A percentile compares a stretch with the other conserved stretches of the same genome.
phyloP scores from a whole-genome alignment of 2,113 vertebrate species.

The Cairina moschata region DNA sequence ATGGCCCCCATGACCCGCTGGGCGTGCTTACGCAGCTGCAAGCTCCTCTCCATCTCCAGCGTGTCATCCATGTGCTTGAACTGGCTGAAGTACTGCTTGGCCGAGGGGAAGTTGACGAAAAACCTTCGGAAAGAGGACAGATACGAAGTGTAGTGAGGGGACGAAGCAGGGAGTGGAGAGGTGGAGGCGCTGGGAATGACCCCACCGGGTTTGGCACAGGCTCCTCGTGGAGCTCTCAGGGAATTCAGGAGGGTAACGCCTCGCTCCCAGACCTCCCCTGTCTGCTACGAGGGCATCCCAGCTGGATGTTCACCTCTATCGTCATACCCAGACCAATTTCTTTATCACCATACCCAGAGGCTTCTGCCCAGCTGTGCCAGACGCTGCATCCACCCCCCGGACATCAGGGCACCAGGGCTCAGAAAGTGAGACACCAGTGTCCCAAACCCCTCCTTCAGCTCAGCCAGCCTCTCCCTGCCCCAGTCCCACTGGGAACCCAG shows the following conservation, averaged over 20 bases:
- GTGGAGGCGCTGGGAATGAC: background rate
- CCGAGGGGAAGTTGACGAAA: slow-evolving; percentile 95
- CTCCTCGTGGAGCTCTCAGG: background rate
- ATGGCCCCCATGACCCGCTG: slow-evolving; percentile 86
- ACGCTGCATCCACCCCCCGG: background rate
- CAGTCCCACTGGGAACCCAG: fast-evolving
- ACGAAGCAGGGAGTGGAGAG: fast-evolving
- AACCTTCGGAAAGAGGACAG: slow-evolving; percentile 79
- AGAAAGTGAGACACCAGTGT: background rate
- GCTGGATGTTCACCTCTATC: background rate
- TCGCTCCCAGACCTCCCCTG: background rate
- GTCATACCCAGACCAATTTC: background rate
- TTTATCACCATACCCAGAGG: background rate
- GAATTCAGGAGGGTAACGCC: background rate
- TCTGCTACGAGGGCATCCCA: background rate
- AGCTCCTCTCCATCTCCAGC: slow-evolving; percentile 81
- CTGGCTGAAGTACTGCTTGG: slow-evolving; percentile 98
- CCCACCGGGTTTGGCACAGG: background rate
- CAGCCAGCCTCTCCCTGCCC: background rate
- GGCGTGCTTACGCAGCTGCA: slow-evolving; percentile 89
- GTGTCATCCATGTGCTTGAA: slow-evolving; percentile 86
- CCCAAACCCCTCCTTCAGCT: background rate
- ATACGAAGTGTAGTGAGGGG: background rate
- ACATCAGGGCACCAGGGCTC: background rate
- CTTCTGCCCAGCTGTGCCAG: background rate